Evolutionary conservation across 2,888 invertebrate species (phyloP).

Genomic region (Neelides folsomi): DNA sequence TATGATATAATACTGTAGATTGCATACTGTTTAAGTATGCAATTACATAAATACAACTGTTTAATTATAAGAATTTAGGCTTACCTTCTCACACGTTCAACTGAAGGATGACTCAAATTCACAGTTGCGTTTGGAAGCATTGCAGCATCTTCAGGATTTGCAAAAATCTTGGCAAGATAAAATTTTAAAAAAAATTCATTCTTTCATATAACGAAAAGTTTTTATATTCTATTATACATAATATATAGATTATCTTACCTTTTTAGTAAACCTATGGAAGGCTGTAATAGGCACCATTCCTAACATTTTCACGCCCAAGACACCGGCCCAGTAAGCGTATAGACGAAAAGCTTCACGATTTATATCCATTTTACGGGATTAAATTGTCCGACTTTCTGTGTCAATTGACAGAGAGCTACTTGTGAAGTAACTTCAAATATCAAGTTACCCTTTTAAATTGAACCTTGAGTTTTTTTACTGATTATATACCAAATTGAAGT

Average conservation of each 20-base stretch:
- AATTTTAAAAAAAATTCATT: neutral
- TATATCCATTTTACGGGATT: neutral
- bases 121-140: conserved; percentile 36
- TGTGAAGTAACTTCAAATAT: too few species aligned
- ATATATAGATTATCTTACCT: conserved; percentile 36
- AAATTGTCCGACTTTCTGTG: neutral
- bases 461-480: too few species aligned
- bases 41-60: too few species aligned
- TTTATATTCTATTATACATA: neutral
- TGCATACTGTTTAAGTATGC: too few species aligned
- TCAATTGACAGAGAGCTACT: too few species aligned
- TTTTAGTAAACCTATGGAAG: conserved; percentile 38
- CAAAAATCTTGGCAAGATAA: conserved; percentile 41
- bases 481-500: too few species aligned
- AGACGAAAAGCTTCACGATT: conserved; percentile 1
- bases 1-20: too few species aligned
- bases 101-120: conserved; percentile 40
- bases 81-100: conserved; percentile 44
- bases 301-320: conserved; percentile 40
- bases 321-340: conserved; percentile 1
- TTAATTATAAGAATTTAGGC: conserved; percentile 6
- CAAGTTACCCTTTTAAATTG: too few species aligned
- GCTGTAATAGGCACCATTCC: conserved; percentile 40
- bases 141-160: conserved; percentile 43
- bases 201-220: neutral